A percentile compares a stretch with the other conserved stretches of the same genome.
Evolutionary conservation across 1,140 invertebrate species (phyloP).

Genomic region (Panagrolaimus sp.): DNA sequence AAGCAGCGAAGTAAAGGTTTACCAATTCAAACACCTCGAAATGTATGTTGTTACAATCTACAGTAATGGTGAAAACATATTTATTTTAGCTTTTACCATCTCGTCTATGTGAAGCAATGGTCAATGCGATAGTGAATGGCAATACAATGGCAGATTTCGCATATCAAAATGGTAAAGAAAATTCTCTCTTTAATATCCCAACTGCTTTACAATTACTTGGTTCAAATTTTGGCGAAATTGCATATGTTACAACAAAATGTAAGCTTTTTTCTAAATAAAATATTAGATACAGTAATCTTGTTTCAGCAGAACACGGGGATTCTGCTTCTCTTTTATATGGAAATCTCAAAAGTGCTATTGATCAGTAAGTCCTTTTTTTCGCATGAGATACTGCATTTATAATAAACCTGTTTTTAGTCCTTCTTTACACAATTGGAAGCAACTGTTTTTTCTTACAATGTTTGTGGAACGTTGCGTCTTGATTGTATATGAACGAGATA

Average conservation of each 20-base stretch:
- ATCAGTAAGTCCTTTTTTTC: not conserved
- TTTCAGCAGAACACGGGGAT: not conserved
- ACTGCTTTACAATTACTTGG: no score
- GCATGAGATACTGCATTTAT: not conserved
- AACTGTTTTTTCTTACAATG: slow-evolving; percentile 7
- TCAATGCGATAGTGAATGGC: not conserved
- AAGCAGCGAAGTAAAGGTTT: no score
- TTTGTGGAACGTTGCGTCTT: slow-evolving; percentile 7
- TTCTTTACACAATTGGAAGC: not conserved
- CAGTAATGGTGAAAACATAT: not conserved
- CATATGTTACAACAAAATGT: no score
- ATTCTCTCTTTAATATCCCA: no score
- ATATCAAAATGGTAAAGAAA: no score
- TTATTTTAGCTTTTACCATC: not conserved
- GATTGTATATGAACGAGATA: not conserved
- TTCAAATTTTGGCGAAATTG: no score
- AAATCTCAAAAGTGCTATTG: slow-evolving; percentile 7
- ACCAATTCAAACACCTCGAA: not conserved
- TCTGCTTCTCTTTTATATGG: not conserved
- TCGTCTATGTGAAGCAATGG: not conserved
- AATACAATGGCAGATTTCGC: not conserved
- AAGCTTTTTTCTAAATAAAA: no score
- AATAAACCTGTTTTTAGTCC: not conserved
- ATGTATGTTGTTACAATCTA: not conserved
- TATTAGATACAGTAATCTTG: no score